These are phyloP conservation scores for Andrena marginata DNA, from an alignment of 2,888 invertebrate species.

Conservation along the genomic window DNA sequence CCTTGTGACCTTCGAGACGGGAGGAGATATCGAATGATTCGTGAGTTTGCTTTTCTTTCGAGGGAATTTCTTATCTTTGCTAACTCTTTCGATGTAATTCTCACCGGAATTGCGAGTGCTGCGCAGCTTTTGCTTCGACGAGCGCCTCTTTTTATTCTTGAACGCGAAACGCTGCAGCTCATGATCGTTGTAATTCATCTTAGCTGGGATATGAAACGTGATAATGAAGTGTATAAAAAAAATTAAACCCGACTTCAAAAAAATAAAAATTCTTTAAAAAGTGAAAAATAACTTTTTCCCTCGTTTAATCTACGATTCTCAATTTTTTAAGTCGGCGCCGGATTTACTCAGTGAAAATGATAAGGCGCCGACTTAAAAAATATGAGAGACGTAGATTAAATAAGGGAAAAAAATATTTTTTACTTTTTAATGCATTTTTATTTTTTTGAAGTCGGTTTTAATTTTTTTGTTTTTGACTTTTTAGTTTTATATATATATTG, in stretches of 20 bases:
- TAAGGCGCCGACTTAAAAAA: too few species aligned
- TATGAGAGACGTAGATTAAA: too few species aligned
- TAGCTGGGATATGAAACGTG: conserved; percentile 17
- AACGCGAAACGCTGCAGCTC: conserved; percentile 25
- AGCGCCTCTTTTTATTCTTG: conserved; percentile 30
- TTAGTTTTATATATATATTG: too few species aligned
- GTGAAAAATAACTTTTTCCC: too few species aligned
- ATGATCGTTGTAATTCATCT: background rate
- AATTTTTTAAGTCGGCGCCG: too few species aligned
- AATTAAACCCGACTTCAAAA: background rate
- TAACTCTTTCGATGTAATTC: background rate
- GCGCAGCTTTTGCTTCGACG: conserved; percentile 40
- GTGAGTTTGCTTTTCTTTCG: background rate
- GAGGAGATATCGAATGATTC: background rate
- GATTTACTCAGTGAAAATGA: too few species aligned
- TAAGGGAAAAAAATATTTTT: too few species aligned
- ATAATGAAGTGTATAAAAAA: background rate
- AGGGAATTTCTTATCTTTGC: background rate
- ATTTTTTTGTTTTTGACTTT: too few species aligned
- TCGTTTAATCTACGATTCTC: too few species aligned
- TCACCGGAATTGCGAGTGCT: conserved; percentile 48
- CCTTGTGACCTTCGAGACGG: conserved; percentile 22
- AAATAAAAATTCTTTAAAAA: too few species aligned
- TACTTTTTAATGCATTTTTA: too few species aligned
- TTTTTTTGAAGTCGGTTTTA: too few species aligned